A percentile compares a stretch with the other conserved stretches of the same genome.
Evolutionary conservation across 2,888 invertebrate species (phyloP).

Genomic region (Erannis defoliaria): DNA sequence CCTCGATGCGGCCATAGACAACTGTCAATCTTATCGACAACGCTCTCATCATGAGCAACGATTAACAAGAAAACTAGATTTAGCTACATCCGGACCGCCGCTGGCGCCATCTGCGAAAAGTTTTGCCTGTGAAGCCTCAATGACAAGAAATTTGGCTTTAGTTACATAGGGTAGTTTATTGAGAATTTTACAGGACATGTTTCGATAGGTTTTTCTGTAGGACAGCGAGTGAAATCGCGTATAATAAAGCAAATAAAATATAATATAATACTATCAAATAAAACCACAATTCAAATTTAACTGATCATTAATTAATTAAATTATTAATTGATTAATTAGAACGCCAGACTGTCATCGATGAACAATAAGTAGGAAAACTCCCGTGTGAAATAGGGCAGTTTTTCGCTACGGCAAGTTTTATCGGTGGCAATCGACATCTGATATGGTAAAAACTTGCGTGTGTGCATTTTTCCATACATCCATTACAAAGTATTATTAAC

Average conservation of each 20-base stretch:
- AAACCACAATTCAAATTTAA: not conserved
- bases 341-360: conserved; percentile 21
- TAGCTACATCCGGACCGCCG: too few relatives aligned
- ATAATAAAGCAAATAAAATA: not conserved
- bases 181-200: too few relatives aligned
- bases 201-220: too few relatives aligned
- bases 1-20: too few relatives aligned
- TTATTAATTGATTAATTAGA: conserved; percentile 15
- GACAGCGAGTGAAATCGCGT: too few relatives aligned
- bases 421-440: conserved; percentile 17
- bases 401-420: conserved; percentile 53
- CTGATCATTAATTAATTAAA: conserved; percentile 11
- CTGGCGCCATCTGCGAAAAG: too few relatives aligned
- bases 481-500: not conserved
- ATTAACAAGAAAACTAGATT: too few relatives aligned
- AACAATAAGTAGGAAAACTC: conserved; percentile 77
- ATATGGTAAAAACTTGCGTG: conserved; percentile 25
- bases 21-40: too few relatives aligned
- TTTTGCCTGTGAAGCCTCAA: too few relatives aligned
- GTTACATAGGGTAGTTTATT: too few relatives aligned
- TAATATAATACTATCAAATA: not conserved
- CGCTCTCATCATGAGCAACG: too few relatives aligned
- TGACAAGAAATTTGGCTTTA: too few relatives aligned
- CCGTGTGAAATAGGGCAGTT: conserved; percentile 74
- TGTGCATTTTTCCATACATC: conserved; percentile 4